These are phyloP conservation scores for Oplegnathus fasciatus DNA, from an alignment of 2,113 vertebrate species.

Conservation along the genomic window DNA sequence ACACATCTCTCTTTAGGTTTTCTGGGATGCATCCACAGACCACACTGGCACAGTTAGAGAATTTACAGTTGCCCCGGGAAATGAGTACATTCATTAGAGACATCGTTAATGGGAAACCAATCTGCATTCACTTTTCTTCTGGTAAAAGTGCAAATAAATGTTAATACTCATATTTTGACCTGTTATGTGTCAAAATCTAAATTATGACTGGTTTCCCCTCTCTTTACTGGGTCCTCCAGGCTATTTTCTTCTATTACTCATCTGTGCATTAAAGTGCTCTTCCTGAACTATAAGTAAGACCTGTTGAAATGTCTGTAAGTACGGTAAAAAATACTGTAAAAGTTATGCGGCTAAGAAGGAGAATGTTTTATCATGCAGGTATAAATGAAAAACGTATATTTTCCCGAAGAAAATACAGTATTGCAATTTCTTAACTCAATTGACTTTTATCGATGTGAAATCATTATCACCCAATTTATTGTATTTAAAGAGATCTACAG, in stretches of 20 bases:
- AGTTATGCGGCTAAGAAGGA: neutral
- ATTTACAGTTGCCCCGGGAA: conserved; percentile 41
- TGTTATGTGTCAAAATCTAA: conserved; percentile 27
- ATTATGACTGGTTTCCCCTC: neutral
- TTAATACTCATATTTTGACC: neutral
- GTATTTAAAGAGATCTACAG: conserved; percentile 19
- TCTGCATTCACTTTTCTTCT: conserved; percentile 19
- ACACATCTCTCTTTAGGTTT: conserved; percentile 41
- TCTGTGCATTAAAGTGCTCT: conserved; percentile 1
- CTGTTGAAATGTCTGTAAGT: conserved; percentile 1
- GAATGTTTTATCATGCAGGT: neutral
- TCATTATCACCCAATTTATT: conserved; percentile 19
- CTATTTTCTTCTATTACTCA: conserved; percentile 17
- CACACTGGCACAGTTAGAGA: conserved; percentile 38
- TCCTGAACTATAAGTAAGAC: neutral
- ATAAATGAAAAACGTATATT: neutral
- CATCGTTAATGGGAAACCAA: conserved; percentile 34
- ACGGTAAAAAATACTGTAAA: neutral
- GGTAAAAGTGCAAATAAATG: conserved; percentile 27
- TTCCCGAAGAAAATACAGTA: neutral
- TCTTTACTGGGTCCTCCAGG: neutral
- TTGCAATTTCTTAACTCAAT: neutral
- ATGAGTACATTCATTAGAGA: conserved; percentile 22
- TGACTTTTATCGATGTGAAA: neutral
- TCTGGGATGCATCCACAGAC: conserved; percentile 31